Evolutionary conservation across 2,888 invertebrate genomes (phyloP).

Genomic region (Odontothrips loti): DNA sequence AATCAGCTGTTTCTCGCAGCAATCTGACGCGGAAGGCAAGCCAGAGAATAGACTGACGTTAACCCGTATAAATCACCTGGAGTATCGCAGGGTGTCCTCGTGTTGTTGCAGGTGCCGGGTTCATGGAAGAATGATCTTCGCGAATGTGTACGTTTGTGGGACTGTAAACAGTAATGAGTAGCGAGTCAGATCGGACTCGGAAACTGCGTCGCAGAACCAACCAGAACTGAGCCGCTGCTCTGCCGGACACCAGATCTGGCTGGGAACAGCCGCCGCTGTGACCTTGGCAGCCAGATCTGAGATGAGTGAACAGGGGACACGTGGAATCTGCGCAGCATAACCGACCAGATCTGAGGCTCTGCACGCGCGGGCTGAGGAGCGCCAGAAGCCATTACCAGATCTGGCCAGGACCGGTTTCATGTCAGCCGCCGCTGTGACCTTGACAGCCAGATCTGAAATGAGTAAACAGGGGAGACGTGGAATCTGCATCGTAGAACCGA

Average conservation of each 20-base stretch:
- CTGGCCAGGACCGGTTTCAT: background rate
- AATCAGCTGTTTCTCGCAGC: background rate
- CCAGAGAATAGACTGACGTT: too few relatives aligned
- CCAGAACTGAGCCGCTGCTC: too few relatives aligned
- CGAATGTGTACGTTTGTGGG: too few relatives aligned
- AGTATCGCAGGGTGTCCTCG: too few relatives aligned
- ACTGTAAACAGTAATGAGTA: too few relatives aligned
- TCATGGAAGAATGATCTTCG: too few relatives aligned
- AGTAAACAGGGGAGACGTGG: background rate
- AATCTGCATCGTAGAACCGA: background rate
- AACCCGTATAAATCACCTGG: too few relatives aligned
- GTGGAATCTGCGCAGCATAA: background rate
- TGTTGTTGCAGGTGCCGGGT: too few relatives aligned
- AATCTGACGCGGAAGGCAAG: too few relatives aligned
- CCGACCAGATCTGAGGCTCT: background rate
- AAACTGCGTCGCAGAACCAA: too few relatives aligned
- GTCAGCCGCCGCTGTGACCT: background rate
- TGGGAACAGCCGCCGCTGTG: background rate
- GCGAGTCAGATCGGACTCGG: too few relatives aligned
- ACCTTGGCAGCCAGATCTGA: background rate
- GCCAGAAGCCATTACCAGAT: slow-evolving; percentile 3
- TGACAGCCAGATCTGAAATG: background rate
- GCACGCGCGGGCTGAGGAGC: background rate
- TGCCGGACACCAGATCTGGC: background rate
- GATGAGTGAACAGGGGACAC: background rate